Evolutionary conservation across 2,888 invertebrate species (phyloP).

Genomic region (Mayetiola destructor): DNA sequence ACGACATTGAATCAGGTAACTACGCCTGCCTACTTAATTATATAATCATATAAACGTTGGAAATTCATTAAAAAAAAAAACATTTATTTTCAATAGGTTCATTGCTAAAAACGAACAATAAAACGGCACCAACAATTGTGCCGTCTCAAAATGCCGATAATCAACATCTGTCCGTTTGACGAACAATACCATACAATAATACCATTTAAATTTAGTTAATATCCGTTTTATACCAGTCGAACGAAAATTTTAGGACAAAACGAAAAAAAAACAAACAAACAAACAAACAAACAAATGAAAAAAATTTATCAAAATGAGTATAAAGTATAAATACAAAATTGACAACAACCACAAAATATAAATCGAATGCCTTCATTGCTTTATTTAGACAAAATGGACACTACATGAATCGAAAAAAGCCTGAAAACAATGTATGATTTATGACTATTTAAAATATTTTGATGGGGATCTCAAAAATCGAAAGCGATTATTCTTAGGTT

Average conservation of each 20-base stretch:
- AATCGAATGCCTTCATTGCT: slow-evolving; percentile 3
- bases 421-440: no score
- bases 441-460: slow-evolving; percentile 30
- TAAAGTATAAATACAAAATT: background rate
- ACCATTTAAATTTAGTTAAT: slow-evolving; percentile 4
- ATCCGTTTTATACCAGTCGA: background rate
- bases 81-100: slow-evolving; percentile 23
- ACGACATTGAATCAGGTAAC: slow-evolving; percentile 31
- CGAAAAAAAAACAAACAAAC: background rate
- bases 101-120: slow-evolving; percentile 28
- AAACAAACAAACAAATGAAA: background rate
- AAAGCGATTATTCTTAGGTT: no score
- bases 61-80: background rate
- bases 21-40: background rate
- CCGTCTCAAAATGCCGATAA: slow-evolving; percentile 24
- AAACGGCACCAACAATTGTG: slow-evolving; percentile 18
- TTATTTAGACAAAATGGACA: no score
- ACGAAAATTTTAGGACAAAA: background rate
- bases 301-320: background rate
- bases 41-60: background rate
- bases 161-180: slow-evolving; percentile 28
- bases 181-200: slow-evolving; percentile 23
- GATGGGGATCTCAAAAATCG: no score
- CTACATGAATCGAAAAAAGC: no score
- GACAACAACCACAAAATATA: background rate